These are phyloP conservation scores for Schlechtendalia chinensis DNA, from an alignment of 1,140 invertebrate genomes.

Conservation along the genomic window DNA sequence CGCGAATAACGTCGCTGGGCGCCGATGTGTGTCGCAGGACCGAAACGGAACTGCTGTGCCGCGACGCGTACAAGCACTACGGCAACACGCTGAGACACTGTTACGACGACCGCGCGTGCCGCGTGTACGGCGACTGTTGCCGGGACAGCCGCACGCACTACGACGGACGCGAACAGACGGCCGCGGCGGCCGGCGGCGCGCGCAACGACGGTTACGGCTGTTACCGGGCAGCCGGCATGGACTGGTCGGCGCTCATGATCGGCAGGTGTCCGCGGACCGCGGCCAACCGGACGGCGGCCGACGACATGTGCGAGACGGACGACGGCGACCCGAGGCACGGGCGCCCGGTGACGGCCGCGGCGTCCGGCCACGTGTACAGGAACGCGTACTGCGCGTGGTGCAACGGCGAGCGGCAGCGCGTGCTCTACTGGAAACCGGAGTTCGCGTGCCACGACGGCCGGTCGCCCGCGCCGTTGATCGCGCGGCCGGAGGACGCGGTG, in stretches of 20 bases:
- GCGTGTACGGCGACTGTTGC: constrained; percentile 47
- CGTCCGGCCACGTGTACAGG: neutral
- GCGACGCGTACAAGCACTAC: neutral
- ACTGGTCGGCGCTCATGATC: neutral
- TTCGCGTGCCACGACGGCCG: neutral
- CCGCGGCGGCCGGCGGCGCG: too few species aligned
- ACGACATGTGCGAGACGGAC: neutral
- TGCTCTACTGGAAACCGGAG: constrained; percentile 23
- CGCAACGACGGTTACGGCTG: constrained; percentile 20
- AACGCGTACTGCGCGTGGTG: constrained; percentile 42
- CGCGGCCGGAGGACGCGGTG: neutral
- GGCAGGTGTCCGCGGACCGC: constrained; percentile 10
- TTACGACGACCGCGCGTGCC: constrained; percentile 18
- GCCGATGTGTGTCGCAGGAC: too few species aligned
- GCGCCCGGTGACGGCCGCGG: neutral
- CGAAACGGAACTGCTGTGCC: neutral
- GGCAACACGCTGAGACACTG: neutral
- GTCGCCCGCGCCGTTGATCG: fast-evolving
- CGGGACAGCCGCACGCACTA: constrained; percentile 18
- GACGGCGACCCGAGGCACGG: neutral
- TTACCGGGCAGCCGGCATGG: neutral
- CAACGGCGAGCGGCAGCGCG: neutral
- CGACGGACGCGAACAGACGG: neutral
- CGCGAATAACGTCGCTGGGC: too few species aligned
- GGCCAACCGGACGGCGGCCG: neutral